These are phyloP conservation scores for Micrastur ruficollis DNA, from an alignment of 2,797 vertebrate genomes.

Conservation along the genomic window DNA sequence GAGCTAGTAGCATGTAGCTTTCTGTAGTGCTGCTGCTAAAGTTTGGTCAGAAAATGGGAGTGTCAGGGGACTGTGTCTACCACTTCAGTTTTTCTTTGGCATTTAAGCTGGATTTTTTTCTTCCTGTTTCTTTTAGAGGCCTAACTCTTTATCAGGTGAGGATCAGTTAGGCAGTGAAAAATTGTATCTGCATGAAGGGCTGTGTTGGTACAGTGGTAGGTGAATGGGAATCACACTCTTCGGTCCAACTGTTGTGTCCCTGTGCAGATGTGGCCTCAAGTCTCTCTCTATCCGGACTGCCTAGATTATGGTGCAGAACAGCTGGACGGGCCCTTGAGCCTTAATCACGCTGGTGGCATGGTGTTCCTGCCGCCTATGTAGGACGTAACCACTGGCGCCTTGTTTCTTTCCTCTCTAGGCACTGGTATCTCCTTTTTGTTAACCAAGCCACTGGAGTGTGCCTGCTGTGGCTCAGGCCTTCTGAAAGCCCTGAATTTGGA, in stretches of 20 bases:
- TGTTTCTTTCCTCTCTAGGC: not conserved
- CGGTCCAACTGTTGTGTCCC: rapidly evolving
- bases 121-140: not conserved
- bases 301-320: not conserved
- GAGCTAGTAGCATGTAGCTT: not conserved
- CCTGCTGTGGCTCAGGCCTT: not conserved
- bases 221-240: not conserved
- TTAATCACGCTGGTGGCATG: not conserved
- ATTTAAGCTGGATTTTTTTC: not conserved
- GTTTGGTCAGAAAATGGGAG: not conserved
- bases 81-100: not conserved
- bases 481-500: not conserved
- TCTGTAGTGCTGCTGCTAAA: not conserved
- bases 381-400: not conserved
- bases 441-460: not conserved
- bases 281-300: not conserved
- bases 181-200: rapidly evolving
- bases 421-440: not conserved
- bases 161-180: not conserved
- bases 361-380: not conserved
- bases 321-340: not conserved
- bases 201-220: not conserved
- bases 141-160: not conserved
- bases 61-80: not conserved
- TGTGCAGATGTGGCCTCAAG: rapidly evolving